These are phyloP conservation scores for Ips typographus DNA, from an alignment of 1,140 invertebrate genomes.

Conservation along the genomic window DNA sequence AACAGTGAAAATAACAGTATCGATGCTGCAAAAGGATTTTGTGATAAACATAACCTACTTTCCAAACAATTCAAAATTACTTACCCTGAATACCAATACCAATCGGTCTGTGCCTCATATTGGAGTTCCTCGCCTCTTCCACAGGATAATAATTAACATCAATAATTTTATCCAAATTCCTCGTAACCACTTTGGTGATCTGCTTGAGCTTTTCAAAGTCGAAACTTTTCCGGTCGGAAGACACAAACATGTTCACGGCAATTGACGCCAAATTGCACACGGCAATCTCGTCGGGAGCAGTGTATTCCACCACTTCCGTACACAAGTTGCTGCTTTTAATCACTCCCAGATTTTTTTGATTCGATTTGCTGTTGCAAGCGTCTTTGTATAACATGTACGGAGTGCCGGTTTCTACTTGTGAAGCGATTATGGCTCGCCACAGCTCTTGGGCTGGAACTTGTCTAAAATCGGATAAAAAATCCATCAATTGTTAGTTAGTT, in stretches of 20 bases:
- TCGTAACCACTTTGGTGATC: conserved; percentile 77
- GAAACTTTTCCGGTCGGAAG: conserved; percentile 70
- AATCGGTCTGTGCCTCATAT: conserved; percentile 92
- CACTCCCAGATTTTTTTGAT: conserved; percentile 98
- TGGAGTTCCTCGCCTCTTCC: conserved; percentile 83
- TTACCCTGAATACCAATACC: conserved; percentile 78
- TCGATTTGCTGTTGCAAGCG: conserved; percentile 95
- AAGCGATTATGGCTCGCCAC: conserved; percentile 93
- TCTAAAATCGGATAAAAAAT: conserved; percentile 31
- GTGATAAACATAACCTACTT: not conserved
- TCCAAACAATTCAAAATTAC: no score
- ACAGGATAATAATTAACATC: conserved; percentile 97
- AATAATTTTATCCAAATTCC: conserved; percentile 97
- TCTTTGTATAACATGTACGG: conserved; percentile 99
- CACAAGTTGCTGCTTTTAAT: conserved; percentile 98
- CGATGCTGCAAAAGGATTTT: not conserved
- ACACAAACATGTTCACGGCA: conserved; percentile 96
- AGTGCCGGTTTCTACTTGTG: conserved; percentile 97
- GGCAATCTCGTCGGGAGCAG: conserved; percentile 89
- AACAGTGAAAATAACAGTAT: no score
- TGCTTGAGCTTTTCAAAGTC: conserved; percentile 89
- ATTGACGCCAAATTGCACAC: conserved; percentile 99
- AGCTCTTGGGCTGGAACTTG: conserved; percentile 81
- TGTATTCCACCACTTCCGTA: conserved; percentile 97
- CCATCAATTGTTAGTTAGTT: not conserved